phyloP scores from a whole-genome alignment of 2,797 vertebrate genomes.

The Platalea minor region DNA sequence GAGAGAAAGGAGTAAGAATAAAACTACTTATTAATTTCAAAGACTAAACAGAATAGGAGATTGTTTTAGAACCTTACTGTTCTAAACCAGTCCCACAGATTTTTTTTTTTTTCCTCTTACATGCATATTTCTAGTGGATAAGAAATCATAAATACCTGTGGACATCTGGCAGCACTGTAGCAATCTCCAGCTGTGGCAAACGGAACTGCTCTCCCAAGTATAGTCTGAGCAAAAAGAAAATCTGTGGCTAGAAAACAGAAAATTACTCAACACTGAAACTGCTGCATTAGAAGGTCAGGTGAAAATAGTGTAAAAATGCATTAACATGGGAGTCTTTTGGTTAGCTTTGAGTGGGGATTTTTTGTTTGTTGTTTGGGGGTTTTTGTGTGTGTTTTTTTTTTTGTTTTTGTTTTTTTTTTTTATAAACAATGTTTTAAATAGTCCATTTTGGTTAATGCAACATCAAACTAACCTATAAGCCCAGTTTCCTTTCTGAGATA shows the following conservation, averaged over 20 bases:
- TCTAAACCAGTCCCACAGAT: not conserved
- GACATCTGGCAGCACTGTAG: conserved; percentile 94
- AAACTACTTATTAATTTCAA: not conserved
- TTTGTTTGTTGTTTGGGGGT: not conserved
- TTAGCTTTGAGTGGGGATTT: accelerated
- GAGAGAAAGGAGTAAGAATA: not conserved
- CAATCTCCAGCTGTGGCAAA: conserved; percentile 96
- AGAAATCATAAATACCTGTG: conserved; percentile 81
- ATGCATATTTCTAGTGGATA: not conserved
- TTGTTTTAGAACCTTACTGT: not conserved
- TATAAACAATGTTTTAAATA: not conserved
- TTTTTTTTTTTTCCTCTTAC: not conserved
- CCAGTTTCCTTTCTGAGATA: not conserved
- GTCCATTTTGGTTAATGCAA: not conserved
- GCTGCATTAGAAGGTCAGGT: not conserved
- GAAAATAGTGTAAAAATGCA: not conserved
- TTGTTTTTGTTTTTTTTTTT: not conserved
- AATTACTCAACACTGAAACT: conserved; percentile 6
- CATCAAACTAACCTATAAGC: not conserved
- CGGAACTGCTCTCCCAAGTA: conserved; percentile 85
- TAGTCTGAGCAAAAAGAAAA: conserved; percentile 88
- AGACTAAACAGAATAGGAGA: not conserved
- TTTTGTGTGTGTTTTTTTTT: no score
- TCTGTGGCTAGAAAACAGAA: conserved; percentile 85
- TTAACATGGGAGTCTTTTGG: not conserved